Evolutionary conservation across 1,140 invertebrate species (phyloP).

Genomic region (Zophobas atratus): DNA sequence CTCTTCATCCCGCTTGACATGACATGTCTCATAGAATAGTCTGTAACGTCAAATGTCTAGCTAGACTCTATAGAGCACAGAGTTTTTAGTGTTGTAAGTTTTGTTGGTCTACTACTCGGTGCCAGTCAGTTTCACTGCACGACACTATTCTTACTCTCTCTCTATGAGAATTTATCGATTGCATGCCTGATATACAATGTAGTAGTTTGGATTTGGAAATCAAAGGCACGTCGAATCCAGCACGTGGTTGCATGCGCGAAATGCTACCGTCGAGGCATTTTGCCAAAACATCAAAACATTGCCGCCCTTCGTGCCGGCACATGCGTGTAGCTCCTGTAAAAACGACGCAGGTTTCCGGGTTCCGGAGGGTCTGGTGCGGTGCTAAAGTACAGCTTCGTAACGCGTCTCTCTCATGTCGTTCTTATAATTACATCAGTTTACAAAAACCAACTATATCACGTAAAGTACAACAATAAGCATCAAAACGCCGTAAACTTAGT

Average conservation of each 20-base stretch:
- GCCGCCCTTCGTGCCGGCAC: conserved; percentile 30
- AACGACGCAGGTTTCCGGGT: conserved; percentile 45
- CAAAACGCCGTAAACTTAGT: conserved; percentile 46
- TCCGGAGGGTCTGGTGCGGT: conserved; percentile 46
- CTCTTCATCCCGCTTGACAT: conserved; percentile 25
- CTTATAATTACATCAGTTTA: conserved; percentile 23
- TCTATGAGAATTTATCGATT: conserved; percentile 8
- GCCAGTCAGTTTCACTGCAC: conserved; percentile 3
- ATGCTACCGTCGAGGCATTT: conserved; percentile 20
- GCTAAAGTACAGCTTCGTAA: conserved; percentile 44
- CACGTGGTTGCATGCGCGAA: conserved; percentile 47
- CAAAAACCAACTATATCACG: conserved; percentile 49
- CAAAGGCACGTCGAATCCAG: conserved; percentile 14
- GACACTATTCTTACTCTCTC: neutral
- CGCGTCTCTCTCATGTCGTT: conserved; percentile 33
- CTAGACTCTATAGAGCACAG: conserved; percentile 8
- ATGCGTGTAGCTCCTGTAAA: conserved; percentile 41
- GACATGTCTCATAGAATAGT: conserved; percentile 3
- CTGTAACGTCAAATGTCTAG: neutral
- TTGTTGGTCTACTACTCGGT: neutral
- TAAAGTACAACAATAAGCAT: conserved; percentile 57
- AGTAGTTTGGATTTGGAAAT: conserved; percentile 12
- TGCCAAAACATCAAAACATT: conserved; percentile 39
- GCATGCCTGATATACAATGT: conserved; percentile 27
- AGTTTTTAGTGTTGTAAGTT: neutral